Conservation (phyloP, 1,140 invertebrate genomes). For the Sarcophaga bullata region DNA sequence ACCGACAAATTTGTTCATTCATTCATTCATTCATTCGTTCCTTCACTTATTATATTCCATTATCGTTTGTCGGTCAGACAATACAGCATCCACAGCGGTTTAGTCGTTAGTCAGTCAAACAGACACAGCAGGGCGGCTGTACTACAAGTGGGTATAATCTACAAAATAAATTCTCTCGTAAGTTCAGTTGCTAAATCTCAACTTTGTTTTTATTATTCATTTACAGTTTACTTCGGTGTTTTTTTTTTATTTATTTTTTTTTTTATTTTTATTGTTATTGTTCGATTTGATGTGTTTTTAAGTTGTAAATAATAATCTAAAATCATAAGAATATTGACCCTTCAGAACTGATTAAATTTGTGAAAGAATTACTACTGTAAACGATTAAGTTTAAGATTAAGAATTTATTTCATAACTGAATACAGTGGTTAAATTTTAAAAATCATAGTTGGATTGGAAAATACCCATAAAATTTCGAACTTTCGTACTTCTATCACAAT, state of each 20-base stretch:
- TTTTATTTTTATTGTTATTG: too few species aligned
- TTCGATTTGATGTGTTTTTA: background rate
- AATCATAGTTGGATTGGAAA: too few species aligned
- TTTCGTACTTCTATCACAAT: too few species aligned
- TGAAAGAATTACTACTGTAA: too few species aligned
- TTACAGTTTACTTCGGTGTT: too few species aligned
- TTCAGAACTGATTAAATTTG: conserved; percentile 18
- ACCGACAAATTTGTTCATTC: background rate
- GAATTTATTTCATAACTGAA: too few species aligned
- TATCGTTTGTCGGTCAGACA: background rate
- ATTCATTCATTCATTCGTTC: background rate
- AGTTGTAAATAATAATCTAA: background rate
- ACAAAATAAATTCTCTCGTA: background rate
- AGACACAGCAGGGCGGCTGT: background rate
- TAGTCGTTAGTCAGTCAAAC: too few species aligned
- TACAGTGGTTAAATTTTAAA: too few species aligned
- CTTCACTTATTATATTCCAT: background rate
- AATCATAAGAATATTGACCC: conserved; percentile 11
- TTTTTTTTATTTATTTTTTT: too few species aligned
- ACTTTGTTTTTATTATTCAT: background rate
- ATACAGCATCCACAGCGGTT: background rate
- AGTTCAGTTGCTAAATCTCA: background rate
- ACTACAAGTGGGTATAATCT: conserved; percentile 7
- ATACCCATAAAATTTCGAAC: too few species aligned
- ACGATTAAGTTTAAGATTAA: too few species aligned